Conservation (phyloP, 2,888 invertebrate genomes). For the Mantis religiosa region DNA sequence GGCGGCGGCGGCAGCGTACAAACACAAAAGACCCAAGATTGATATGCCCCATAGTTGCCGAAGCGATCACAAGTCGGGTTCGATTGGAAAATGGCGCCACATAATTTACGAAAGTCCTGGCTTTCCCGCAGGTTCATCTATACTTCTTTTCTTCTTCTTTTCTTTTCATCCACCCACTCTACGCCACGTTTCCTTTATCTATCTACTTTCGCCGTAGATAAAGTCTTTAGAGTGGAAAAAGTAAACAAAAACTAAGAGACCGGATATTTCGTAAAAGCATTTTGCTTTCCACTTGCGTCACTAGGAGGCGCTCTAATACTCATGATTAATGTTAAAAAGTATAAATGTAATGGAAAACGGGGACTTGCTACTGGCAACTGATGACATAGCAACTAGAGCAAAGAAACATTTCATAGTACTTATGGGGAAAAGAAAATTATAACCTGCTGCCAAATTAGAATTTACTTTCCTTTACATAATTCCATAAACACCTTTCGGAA, state of each 20-base stretch:
- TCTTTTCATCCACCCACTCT: not conserved
- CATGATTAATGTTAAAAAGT: not conserved
- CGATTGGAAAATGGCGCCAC: conserved; percentile 8
- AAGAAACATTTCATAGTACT: too few species aligned
- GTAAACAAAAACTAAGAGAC: not conserved
- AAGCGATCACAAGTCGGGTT: not conserved
- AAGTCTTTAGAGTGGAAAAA: not conserved
- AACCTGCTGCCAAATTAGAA: too few species aligned
- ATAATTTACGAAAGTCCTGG: conserved; percentile 1
- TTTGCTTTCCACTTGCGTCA: not conserved
- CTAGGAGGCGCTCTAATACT: not conserved
- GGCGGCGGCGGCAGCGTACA: not conserved
- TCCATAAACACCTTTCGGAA: too few species aligned
- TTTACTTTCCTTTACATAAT: too few species aligned
- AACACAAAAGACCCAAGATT: not conserved
- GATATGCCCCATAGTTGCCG: not conserved
- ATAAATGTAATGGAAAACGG: too few species aligned
- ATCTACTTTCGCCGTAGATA: not conserved
- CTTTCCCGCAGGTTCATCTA: not conserved
- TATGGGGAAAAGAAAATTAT: too few species aligned
- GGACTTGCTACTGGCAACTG: too few species aligned
- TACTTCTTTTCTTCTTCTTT: not conserved
- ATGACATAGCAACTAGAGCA: too few species aligned
- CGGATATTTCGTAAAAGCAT: not conserved
- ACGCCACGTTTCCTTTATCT: not conserved